These are phyloP conservation scores for Mirza zaza DNA, from an alignment of 2,113 vertebrate species.

Conservation along the genomic window DNA sequence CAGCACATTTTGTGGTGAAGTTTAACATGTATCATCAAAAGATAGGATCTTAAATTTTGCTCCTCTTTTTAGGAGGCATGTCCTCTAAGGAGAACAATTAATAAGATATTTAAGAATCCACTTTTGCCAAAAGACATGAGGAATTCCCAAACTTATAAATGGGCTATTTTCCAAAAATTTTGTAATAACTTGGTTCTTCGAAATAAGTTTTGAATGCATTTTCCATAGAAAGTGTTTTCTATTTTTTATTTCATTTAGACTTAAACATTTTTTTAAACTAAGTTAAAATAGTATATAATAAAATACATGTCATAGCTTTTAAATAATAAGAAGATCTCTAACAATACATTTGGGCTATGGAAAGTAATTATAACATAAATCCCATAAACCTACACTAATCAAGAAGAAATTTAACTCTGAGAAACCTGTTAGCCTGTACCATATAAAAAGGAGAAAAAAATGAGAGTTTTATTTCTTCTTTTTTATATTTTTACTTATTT, in stretches of 20 bases:
- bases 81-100: constrained; percentile 40
- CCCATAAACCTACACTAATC: constrained; percentile 48
- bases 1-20: not conserved
- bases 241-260: constrained; percentile 66
- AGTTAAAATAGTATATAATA: constrained; percentile 66
- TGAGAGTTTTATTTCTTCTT: not conserved
- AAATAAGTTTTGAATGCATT: constrained; percentile 58
- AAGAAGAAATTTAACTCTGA: constrained; percentile 48
- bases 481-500: not conserved
- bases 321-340: constrained; percentile 62
- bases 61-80: constrained; percentile 36
- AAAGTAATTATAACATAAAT: constrained; percentile 68
- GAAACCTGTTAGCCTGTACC: constrained; percentile 17
- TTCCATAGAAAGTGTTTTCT: constrained; percentile 62
- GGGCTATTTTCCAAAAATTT: constrained; percentile 54
- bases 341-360: constrained; percentile 53
- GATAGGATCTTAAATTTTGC: constrained; percentile 35
- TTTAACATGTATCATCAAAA: not conserved
- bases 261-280: constrained; percentile 65
- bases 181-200: constrained; percentile 62
- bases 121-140: constrained; percentile 18
- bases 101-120: constrained; percentile 56
- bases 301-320: constrained; percentile 62
- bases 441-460: constrained; percentile 26
- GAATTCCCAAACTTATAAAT: constrained; percentile 63